Evolutionary conservation across 2,797 vertebrate genomes (phyloP).

Genomic region (Malurus leucopterus): DNA sequence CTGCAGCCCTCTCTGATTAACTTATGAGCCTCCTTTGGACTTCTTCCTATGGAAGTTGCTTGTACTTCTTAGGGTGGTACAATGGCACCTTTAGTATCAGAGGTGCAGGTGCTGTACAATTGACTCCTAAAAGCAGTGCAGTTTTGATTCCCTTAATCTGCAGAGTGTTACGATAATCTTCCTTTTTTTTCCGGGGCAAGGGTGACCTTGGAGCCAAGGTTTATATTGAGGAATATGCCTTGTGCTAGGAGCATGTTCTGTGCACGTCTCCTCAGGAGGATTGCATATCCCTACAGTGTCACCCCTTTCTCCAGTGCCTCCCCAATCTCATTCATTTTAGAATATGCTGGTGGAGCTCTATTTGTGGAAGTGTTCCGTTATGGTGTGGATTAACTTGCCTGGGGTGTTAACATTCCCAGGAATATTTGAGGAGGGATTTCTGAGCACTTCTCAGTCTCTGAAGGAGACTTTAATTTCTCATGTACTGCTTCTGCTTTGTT

Average conservation of each 20-base stretch:
- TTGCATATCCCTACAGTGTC: background rate
- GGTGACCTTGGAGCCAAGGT: background rate
- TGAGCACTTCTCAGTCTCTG: background rate
- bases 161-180: background rate
- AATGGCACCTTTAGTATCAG: background rate
- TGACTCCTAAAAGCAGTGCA: background rate
- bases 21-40: background rate
- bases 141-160: background rate
- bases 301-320: background rate
- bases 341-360: accelerated
- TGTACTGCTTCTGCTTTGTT: background rate
- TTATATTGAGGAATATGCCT: background rate
- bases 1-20: background rate
- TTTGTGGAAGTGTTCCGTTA: background rate
- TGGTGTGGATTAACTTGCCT: background rate
- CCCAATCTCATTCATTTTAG: background rate
- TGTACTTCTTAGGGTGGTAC: background rate
- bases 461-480: background rate
- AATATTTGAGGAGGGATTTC: background rate
- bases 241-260: background rate
- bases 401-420: background rate
- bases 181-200: background rate
- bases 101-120: background rate
- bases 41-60: background rate
- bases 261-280: background rate